Evolutionary conservation across 2,888 invertebrate species (phyloP).

Genomic region (Athalia cordata): DNA sequence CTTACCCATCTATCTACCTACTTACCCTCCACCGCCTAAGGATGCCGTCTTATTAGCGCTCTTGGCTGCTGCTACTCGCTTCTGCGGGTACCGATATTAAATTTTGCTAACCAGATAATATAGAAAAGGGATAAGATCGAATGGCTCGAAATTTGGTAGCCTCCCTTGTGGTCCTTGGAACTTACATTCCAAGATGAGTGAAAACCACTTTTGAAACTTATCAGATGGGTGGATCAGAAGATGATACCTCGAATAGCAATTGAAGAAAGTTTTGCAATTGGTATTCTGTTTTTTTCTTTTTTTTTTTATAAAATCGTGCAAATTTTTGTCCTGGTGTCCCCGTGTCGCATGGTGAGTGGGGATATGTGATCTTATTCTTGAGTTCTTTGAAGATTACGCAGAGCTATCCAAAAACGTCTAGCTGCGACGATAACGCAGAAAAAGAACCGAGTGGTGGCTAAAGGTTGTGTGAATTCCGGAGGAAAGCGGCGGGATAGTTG

Average conservation of each 20-base stretch:
- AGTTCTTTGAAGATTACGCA: constrained; percentile 3
- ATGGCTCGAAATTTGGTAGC: too few species aligned
- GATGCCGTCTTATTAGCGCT: neutral
- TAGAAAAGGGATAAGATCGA: too few species aligned
- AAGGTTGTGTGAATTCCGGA: constrained; percentile 30
- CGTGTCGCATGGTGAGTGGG: neutral
- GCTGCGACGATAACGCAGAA: constrained; percentile 21
- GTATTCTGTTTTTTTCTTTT: too few species aligned
- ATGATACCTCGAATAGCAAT: too few species aligned
- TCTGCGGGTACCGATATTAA: neutral
- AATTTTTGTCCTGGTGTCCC: too few species aligned
- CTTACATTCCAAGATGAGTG: too few species aligned
- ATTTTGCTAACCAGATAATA: neutral
- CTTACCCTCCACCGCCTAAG: neutral
- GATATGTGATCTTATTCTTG: neutral
- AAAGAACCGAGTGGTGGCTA: neutral
- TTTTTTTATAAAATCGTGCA: too few species aligned
- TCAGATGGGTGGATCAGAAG: too few species aligned
- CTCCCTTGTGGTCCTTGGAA: too few species aligned
- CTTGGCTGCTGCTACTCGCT: neutral
- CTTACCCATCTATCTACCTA: neutral
- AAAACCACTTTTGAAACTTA: too few species aligned
- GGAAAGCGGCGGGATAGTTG: constrained; percentile 51
- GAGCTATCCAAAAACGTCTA: constrained; percentile 10
- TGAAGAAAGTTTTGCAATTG: too few species aligned